Evolutionary conservation across 2,113 vertebrate species (phyloP).

Genomic region (Triplophysa rosa): DNA sequence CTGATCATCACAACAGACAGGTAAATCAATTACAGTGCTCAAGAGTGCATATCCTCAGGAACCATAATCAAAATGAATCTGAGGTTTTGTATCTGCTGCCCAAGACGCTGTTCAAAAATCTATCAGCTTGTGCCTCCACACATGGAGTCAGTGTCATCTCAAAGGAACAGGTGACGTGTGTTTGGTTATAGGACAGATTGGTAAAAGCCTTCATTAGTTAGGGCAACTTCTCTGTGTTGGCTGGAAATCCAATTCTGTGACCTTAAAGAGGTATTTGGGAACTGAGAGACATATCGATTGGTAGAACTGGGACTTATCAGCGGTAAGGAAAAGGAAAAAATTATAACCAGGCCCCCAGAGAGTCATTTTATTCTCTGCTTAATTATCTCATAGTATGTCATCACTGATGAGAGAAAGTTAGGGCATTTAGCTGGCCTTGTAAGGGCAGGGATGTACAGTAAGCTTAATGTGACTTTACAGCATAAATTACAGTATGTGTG

Average conservation of each 20-base stretch:
- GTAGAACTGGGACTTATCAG: constrained; percentile 67
- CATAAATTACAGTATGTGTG: background rate
- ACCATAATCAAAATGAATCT: constrained; percentile 49
- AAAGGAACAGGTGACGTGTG: constrained; percentile 20
- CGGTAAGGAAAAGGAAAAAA: constrained; percentile 38
- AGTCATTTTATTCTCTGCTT: constrained; percentile 48
- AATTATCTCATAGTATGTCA: constrained; percentile 26
- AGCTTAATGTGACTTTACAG: constrained; percentile 1
- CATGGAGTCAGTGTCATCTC: constrained; percentile 18
- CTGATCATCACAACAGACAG: constrained; percentile 63
- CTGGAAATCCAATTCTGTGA: constrained; percentile 69
- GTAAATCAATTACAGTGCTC: constrained; percentile 71
- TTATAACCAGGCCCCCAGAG: constrained; percentile 38
- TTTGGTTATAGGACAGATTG: constrained; percentile 7
- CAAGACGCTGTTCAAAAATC: constrained; percentile 34
- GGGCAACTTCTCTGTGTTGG: constrained; percentile 41
- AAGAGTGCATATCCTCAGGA: constrained; percentile 55
- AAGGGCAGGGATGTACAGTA: background rate
- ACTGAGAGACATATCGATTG: constrained; percentile 68
- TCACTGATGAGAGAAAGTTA: constrained; percentile 38
- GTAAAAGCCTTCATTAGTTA: constrained; percentile 56
- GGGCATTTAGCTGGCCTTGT: background rate
- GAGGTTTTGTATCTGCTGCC: constrained; percentile 27
- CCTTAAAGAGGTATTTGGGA: constrained; percentile 67
- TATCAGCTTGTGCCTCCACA: constrained; percentile 8